Base-by-base conservation (phyloP, 2,113 vertebrate genomes). In the Gnathonemus longibarbis region DNA sequence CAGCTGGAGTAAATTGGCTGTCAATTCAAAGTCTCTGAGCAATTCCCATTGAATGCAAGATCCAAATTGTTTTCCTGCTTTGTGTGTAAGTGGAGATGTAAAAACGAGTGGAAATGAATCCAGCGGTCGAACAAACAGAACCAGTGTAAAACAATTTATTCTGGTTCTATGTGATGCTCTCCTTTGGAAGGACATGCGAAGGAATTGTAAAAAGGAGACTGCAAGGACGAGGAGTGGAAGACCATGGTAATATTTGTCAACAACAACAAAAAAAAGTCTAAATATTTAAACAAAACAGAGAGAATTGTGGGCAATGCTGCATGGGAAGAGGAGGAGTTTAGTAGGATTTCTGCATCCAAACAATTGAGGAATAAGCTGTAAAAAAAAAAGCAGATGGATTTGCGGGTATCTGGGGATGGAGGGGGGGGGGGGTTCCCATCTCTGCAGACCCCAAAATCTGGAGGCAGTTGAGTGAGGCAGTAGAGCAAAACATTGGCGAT, bases 1-100 rank as follows among this genome's bases (percentile, higher is more conserved):
- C 21, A 84, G 42, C 83, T 84, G 21, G 83, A 21, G 83, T 84
- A 84, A 84, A 84, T 48, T 84, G 42, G 83, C 83, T 84, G 83
- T 48, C 83, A 84, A 45, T 84, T 84, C 83, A 48, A 84, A n/a
- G 83, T 48, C 83, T 45, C 42, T n/a, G 45, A n/a, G 45, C 19
- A 24, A 84, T 80, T 80, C 35, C 31, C 31, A 80, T 35, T 17
- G 35, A 80, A 80, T 80, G 35, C 35, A 35, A 39, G 35, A 80
- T 80, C 74, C 74, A 80, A 80, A 39, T 80, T 42, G 74, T 80
- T 80, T 80, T 80, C 35, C 74, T 80, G 27, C 62, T 70, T 70
- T 31, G 27, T 70, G 15, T 42, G 74, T 80, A 84, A 48, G 83
- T 48, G 45, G 83, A 84, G 45, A 48, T 24, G 83, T 83, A 83